Conservation (phyloP, 2,113 vertebrate genomes). For the Grus americana region DNA sequence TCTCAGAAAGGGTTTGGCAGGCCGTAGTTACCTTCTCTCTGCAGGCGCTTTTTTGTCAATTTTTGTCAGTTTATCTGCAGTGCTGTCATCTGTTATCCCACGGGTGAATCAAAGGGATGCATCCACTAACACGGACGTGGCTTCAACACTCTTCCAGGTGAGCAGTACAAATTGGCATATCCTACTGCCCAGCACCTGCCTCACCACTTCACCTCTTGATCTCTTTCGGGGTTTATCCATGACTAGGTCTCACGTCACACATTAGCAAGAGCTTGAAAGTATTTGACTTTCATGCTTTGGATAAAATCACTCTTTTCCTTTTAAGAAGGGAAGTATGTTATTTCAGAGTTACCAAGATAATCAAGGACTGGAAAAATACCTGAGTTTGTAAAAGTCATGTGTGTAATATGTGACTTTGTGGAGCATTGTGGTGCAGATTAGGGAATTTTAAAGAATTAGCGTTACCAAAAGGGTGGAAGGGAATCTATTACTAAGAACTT, state of each 20-base stretch:
- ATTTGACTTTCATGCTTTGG: background rate
- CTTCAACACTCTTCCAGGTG: background rate
- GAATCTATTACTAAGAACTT: background rate
- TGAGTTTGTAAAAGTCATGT: background rate
- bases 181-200: background rate
- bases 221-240: background rate
- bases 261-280: background rate
- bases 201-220: background rate
- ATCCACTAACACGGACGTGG: too few species aligned
- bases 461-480: background rate
- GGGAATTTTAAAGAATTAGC: background rate
- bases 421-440: background rate
- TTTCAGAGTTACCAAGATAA: background rate
- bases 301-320: background rate
- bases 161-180: background rate
- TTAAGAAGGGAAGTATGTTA: background rate
- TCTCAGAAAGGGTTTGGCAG: background rate
- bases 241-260: background rate
- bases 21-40: background rate
- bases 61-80: background rate
- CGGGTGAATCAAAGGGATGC: background rate
- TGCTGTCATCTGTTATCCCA: background rate
- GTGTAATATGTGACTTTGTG: background rate
- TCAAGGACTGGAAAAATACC: background rate
- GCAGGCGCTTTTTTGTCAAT: background rate